These are phyloP conservation scores for Neopelma chrysocephalum DNA, from an alignment of 2,797 vertebrate genomes.

Conservation along the genomic window DNA sequence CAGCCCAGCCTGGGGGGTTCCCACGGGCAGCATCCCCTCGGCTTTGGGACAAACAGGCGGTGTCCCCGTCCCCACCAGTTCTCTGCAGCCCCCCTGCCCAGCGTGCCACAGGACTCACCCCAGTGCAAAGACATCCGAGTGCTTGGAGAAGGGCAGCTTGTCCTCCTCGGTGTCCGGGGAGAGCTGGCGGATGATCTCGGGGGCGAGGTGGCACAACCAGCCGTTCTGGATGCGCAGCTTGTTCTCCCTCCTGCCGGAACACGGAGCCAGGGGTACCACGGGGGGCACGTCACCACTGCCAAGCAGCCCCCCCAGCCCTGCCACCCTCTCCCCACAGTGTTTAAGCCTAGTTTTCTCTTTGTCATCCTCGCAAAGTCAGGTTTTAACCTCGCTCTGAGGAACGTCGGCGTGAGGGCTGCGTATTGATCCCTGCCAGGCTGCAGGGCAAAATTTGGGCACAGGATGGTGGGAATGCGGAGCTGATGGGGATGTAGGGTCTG, in stretches of 20 bases:
- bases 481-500: neutral
- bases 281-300: rapidly evolving
- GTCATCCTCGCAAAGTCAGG: neutral
- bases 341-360: neutral
- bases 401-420: rapidly evolving
- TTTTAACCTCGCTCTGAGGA: neutral
- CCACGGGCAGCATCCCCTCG: rapidly evolving
- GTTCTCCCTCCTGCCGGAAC: slow-evolving; percentile 84
- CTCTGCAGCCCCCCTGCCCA: neutral
- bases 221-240: slow-evolving; percentile 95
- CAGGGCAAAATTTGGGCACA: neutral
- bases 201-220: slow-evolving; percentile 97
- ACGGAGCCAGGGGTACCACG: rapidly evolving
- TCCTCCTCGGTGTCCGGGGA: slow-evolving; percentile 96
- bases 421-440: neutral
- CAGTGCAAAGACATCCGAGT: slow-evolving; percentile 96
- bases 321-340: neutral
- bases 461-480: neutral
- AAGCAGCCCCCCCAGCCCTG: neutral
- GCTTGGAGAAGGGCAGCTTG: slow-evolving; percentile 98
- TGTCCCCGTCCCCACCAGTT: rapidly evolving
- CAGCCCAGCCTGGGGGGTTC: rapidly evolving
- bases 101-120: slow-evolving; percentile 78
- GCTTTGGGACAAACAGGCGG: rapidly evolving
- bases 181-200: slow-evolving; percentile 96